Conservation (phyloP, 1,140 invertebrate species). For the Nymphalis io region DNA sequence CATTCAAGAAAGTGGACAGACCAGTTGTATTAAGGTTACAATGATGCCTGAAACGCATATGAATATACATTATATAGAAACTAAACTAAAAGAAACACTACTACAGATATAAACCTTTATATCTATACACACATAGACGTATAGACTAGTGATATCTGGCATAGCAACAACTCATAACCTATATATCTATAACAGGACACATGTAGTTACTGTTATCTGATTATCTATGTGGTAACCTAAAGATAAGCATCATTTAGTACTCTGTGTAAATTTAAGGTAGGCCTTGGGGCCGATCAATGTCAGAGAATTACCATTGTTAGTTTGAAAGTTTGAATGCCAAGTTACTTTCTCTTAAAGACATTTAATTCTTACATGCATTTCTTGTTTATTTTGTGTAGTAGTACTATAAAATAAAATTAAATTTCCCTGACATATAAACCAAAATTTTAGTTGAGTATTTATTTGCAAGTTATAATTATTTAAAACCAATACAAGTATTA, state of each 20-base stretch:
- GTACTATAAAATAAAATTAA: not conserved
- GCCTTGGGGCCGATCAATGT: conserved; percentile 37
- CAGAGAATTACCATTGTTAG: conserved; percentile 9
- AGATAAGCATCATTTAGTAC: conserved; percentile 45
- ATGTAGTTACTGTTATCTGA: conserved; percentile 59
- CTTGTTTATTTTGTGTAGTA: not conserved
- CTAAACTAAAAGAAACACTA: not conserved
- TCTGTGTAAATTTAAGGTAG: conserved; percentile 28
- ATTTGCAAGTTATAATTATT: no score
- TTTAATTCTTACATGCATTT: not conserved
- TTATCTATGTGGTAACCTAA: conserved; percentile 50
- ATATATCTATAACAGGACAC: conserved; percentile 56
- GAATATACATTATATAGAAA: conserved; percentile 36
- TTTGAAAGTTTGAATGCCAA: conserved; percentile 13
- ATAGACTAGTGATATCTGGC: conserved; percentile 60
- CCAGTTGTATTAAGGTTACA: conserved; percentile 14
- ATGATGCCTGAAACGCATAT: conserved; percentile 25
- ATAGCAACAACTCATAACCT: conserved; percentile 74
- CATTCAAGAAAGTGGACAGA: conserved; percentile 48
- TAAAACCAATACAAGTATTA: no score
- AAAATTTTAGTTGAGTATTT: no score
- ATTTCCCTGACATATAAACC: not conserved
- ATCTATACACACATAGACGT: conserved; percentile 36
- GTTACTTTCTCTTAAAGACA: conserved; percentile 24
- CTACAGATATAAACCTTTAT: conserved; percentile 9